Conservation (phyloP, 2,888 invertebrate genomes). For the Anarsia innoxiella region DNA sequence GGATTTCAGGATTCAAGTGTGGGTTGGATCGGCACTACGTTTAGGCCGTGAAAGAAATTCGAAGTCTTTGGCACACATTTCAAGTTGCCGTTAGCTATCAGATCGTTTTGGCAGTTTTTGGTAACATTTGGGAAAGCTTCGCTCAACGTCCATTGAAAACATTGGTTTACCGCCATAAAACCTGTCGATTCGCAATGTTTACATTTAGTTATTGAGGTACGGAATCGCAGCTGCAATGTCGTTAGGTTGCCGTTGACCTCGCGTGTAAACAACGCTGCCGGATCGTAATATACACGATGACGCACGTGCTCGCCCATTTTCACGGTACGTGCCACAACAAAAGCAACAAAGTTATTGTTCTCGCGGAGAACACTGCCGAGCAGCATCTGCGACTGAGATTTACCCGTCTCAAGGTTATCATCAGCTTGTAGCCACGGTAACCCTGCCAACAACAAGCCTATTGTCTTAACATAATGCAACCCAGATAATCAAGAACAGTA, state of each 20-base stretch:
- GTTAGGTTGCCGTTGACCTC: constrained; percentile 24
- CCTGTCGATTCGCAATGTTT: too few relatives aligned
- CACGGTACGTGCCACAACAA: constrained; percentile 48
- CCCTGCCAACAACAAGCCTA: constrained; percentile 24
- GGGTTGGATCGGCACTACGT: too few relatives aligned
- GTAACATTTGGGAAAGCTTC: too few relatives aligned
- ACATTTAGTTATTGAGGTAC: too few relatives aligned
- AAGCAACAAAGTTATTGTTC: constrained; percentile 47
- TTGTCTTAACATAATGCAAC: constrained; percentile 45
- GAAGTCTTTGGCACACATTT: too few relatives aligned
- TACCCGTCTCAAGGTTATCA: constrained; percentile 36
- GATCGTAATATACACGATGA: constrained; percentile 19
- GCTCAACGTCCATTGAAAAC: too few relatives aligned
- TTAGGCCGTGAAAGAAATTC: too few relatives aligned
- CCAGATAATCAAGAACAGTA: constrained; percentile 35
- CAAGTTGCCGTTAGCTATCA: too few relatives aligned
- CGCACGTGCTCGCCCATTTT: constrained; percentile 45
- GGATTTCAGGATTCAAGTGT: too few relatives aligned
- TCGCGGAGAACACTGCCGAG: constrained; percentile 29
- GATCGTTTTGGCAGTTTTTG: too few relatives aligned
- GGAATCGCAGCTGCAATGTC: constrained; percentile 28
- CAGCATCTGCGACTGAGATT: constrained; percentile 41
- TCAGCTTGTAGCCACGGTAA: not conserved
- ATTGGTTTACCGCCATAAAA: too few relatives aligned
- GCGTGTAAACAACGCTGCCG: constrained; percentile 16